Base-by-base conservation (phyloP, 1,140 invertebrate species). In the Drosophila auraria region DNA sequence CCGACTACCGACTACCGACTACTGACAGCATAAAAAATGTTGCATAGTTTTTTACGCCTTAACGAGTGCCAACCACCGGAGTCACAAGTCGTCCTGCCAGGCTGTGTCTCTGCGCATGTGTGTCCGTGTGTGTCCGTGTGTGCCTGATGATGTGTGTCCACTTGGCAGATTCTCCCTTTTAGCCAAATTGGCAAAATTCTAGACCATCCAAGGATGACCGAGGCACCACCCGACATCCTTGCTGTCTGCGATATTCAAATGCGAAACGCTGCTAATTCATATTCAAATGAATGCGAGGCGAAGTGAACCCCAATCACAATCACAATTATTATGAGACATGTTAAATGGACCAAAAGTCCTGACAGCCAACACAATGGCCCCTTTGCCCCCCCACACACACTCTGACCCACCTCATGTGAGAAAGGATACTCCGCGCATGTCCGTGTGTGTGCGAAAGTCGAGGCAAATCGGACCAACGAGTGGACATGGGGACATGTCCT, bases 321-420 rank as follows among this genome's bases (percentile, higher is more conserved):
- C 86, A 83, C 86, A 90, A 91, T 92, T 91, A 92, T 92, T 91
- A 91, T 86, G 86, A 91, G 90, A 92, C 90, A 91, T 91, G 90
- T 91, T 91, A 91, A 91, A 91, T 91, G 90, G 90, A 90, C 90
- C 90, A 91, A 92, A 87, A 92, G 86, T 92, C 90, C 90, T 92
- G 60, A 80, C 78, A 56, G 54, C 66, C 83, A 71, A 69, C 78
- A 81, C 68, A 84, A 69, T 44, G n/a, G 38, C 33, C 33, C 9
- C 9, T 9, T 9, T 36, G 20, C 15, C 38, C 27, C 57, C 25
- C 47, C 17, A 40, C 20, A 45, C 15, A 25, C 42, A 15, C 2
- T n/a, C 8, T 33, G 11, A 40, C 38, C 57, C 53, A 33, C 36
- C 76, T 53, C 38, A 79, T 68, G 42, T 63, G 38, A 66, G 74